phyloP scores from a whole-genome alignment of 2,797 vertebrate genomes.

The Smutsia gigantea region DNA sequence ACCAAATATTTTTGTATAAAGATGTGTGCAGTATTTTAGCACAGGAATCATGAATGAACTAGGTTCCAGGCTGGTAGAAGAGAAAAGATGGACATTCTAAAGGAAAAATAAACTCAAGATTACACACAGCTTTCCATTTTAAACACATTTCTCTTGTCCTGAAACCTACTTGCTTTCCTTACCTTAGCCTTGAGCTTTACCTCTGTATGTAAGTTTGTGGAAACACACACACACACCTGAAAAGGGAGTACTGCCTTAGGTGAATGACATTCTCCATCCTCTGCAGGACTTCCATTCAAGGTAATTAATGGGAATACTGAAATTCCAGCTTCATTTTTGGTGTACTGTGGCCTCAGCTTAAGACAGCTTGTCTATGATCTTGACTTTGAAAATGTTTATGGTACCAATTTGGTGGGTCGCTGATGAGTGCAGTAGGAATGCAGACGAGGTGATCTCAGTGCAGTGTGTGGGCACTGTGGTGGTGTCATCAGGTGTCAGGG shows the following conservation, averaged over 20 bases:
- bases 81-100: neutral
- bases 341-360: neutral
- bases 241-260: neutral
- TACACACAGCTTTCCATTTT: neutral
- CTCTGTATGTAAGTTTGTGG: neutral
- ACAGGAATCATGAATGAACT: neutral
- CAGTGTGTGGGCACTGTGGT: fast-evolving
- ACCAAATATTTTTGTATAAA: neutral
- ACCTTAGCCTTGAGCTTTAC: neutral
- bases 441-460: neutral
- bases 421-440: neutral
- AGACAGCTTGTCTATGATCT: neutral
- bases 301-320: neutral
- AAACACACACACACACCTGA: neutral
- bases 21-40: neutral
- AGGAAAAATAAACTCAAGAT: neutral
- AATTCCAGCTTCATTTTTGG: neutral
- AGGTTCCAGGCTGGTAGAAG: neutral
- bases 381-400: neutral
- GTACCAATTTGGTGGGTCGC: neutral
- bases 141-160: neutral
- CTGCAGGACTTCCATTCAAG: neutral
- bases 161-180: neutral
- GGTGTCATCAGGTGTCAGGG: neutral
- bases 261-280: neutral